phyloP scores from a whole-genome alignment of 2,797 vertebrate species.

The Myripristis murdjan region DNA sequence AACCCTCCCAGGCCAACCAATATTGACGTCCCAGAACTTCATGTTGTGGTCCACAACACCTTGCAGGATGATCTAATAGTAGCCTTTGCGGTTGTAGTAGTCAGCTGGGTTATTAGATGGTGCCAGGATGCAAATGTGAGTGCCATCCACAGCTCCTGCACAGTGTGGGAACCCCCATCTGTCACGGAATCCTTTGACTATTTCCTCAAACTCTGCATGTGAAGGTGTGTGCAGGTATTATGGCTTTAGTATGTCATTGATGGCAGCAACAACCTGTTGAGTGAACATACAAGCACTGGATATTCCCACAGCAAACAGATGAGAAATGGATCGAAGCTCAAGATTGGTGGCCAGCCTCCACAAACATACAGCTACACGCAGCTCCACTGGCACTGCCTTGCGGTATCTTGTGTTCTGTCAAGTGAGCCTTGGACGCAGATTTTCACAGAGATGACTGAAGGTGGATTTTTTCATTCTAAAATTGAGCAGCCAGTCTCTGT shows the following conservation, averaged over 20 bases:
- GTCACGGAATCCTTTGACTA: no score
- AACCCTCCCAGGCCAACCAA: constrained; percentile 31
- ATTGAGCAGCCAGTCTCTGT: constrained; percentile 1
- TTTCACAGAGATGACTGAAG: constrained; percentile 5
- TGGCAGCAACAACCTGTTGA: constrained; percentile 28
- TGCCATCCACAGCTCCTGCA: no score
- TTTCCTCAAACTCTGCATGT: no score
- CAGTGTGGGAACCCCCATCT: no score
- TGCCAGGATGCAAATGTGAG: no score
- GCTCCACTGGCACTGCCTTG: neutral
- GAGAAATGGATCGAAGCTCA: constrained; percentile 4
- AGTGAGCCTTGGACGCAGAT: constrained; percentile 3
- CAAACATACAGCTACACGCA: constrained; percentile 6
- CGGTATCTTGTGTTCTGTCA: constrained; percentile 2
- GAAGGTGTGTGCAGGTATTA: constrained; percentile 18
- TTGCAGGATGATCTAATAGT: constrained; percentile 47
- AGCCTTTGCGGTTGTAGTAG: constrained; percentile 50
- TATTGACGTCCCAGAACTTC: constrained; percentile 37
- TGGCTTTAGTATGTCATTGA: constrained; percentile 9
- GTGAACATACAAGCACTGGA: constrained; percentile 29
- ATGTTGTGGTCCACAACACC: constrained; percentile 40
- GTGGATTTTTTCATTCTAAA: constrained; percentile 13
- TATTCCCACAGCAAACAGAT: constrained; percentile 24
- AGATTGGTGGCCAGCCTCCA: constrained; percentile 20
- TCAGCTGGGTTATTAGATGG: constrained; percentile 4